Base-by-base conservation (phyloP, 1,140 invertebrate genomes). In the Rhyacophila brunnea region DNA sequence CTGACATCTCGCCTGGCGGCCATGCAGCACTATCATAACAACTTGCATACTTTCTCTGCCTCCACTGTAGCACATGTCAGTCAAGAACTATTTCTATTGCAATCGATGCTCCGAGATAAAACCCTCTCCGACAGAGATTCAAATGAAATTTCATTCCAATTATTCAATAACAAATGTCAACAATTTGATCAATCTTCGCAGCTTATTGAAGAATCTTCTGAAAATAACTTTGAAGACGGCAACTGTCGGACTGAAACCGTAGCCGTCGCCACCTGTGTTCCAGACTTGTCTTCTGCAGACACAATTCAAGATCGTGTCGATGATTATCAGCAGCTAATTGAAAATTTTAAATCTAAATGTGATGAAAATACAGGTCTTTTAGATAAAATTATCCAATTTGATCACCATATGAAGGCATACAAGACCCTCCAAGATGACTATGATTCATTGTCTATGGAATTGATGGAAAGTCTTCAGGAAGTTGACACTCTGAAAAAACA, bases 1-100 rank as follows among this genome's bases (percentile, higher is more conserved):
- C 43, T 60, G 20, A 44, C 18, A 10, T 64, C 62, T 11, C 43
- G 48, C 14, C 28, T 57, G 9, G 36, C 53, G 5, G 43, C 58
- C 7, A 38, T 53, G 11, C 47, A 57, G 11, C 62, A 64, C 36
- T 49, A 60, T 40, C 57, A 64, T 28, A 10, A 15, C n/a, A 52
- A 46, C 13, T 23, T 60, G 4, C 62, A 60, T 19, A 20, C 47
- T 2, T 52, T 48, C n/a, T 64, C 47, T 19, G 46, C 44, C 18
- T 60, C 58, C 13, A 48, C 58, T 4, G 19, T 50, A 10, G 23
- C 40, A 23, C 60, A 60, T 40, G 10, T 64, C 13, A 18, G 19
- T 15, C 17, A 46, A 36, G 40, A 57, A 43, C 43, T 64, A 5
- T 19, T 35, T 19, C 5, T 36, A 19, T 34, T 64, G n/a, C 53